Percentiles rank a stretch among this genome's conserved stretches.
Evolutionary conservation across 2,888 invertebrate species (phyloP).

Genomic region (Hoplodrina ambigua): DNA sequence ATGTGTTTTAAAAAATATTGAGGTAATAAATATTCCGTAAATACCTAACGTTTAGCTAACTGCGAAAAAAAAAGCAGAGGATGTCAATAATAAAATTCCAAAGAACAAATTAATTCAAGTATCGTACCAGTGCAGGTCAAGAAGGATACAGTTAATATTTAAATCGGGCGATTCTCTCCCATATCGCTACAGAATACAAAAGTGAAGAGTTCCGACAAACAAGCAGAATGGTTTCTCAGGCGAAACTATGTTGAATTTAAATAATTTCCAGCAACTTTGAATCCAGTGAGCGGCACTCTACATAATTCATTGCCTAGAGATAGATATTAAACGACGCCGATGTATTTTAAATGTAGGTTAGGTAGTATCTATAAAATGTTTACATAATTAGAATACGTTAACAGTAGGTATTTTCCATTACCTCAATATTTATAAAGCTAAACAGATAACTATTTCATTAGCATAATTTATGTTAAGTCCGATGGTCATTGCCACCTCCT

Average conservation of each 20-base stretch:
- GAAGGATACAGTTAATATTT: constrained; percentile 79
- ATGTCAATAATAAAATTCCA: constrained; percentile 44
- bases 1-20: constrained; percentile 16
- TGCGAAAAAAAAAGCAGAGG: constrained; percentile 69
- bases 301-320: constrained; percentile 54
- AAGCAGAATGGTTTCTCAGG: constrained; percentile 49
- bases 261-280: constrained; percentile 54
- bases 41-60: constrained; percentile 63
- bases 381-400: constrained; percentile 17
- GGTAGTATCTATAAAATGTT: constrained; percentile 23
- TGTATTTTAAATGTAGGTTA: constrained; percentile 37
- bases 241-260: constrained; percentile 63
- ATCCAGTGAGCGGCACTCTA: constrained; percentile 46
- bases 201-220: constrained; percentile 66
- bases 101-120: constrained; percentile 76
- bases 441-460: constrained; percentile 28
- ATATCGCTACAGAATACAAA: constrained; percentile 73
- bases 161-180: constrained; percentile 74
- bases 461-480: constrained; percentile 39
- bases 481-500: constrained; percentile 16
- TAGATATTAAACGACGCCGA: constrained; percentile 37
- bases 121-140: constrained; percentile 74
- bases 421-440: constrained; percentile 17
- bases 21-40: background rate
- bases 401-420: constrained; percentile 13